Evolutionary conservation across 2,797 vertebrate genomes (phyloP).

Genomic region (Menidia menidia): DNA sequence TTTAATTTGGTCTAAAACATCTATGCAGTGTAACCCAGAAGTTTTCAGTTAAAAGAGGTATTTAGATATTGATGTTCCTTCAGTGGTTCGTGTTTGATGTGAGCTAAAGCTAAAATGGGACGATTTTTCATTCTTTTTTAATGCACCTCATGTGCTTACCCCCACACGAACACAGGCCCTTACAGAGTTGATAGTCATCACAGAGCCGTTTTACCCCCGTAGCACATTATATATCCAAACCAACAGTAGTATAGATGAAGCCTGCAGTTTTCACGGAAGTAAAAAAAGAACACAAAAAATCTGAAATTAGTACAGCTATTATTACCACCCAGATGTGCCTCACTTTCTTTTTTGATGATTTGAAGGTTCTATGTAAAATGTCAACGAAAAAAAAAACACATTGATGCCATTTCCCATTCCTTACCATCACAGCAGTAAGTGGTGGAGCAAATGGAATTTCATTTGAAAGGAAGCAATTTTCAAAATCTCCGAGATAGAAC

Average conservation of each 20-base stretch:
- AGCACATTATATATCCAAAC: not conserved
- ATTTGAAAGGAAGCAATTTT: not conserved
- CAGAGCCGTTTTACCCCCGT: not conserved
- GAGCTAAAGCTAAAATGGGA: not conserved
- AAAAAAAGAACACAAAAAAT: not conserved
- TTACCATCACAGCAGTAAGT: not conserved
- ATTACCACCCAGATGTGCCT: constrained; percentile 2
- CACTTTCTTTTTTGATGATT: not conserved
- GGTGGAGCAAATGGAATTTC: not conserved
- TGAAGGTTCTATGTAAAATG: too few species aligned
- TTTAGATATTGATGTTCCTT: not conserved
- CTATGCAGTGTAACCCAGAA: too few species aligned
- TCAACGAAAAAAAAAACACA: too few species aligned
- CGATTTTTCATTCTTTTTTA: not conserved
- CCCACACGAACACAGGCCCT: not conserved
- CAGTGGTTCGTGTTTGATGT: not conserved
- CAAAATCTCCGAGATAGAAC: not conserved
- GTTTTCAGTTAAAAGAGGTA: not conserved
- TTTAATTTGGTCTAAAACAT: too few species aligned
- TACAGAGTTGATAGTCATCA: constrained; percentile 1
- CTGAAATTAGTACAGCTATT: too few species aligned
- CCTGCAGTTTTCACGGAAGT: not conserved
- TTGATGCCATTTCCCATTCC: not conserved
- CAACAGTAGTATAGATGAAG: not conserved
- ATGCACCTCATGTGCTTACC: not conserved